Evolutionary conservation across 1,140 invertebrate species (phyloP), one percentile per base, ranked within the genome.

Genomic region (Eriosoma lanigerum): DNA sequence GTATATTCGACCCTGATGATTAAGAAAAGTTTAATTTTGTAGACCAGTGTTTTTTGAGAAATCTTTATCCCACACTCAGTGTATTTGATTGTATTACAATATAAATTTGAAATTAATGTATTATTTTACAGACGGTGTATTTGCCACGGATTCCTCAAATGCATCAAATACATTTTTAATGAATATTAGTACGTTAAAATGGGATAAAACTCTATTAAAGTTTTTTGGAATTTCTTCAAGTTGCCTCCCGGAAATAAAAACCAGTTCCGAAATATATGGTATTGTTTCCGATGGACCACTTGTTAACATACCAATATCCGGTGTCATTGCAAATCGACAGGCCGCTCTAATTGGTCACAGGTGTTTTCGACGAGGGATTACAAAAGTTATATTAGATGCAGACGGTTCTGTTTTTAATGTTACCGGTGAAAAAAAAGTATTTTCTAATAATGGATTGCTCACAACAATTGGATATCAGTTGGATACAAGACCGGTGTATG

Each of bases 121-220:
- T n/a, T 21, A 0, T 21, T 66, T 44, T 68, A 3, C 54, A 76
- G 73, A 26, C 2, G 72, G 81, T 17, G 58, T 54, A 9, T 75
- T 98, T 86, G 86, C 95, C 3, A 99, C 98, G 0, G 98, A 99
- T 87, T 96, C 98, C 0, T 96, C 96, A 5, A 99, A 99, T 88
- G 98, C 98, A 17, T 97, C 95, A 24, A 89, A 97, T 29, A 99
- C 98, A 6, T 95, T 99, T 93, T 86, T 99, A 0, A 97, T 99
- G 95, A 98, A 98, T 85, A 93, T 99, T 80, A 90, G 95, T 83
- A 94, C 91, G 5, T 86, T 98, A 17, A 87, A 94, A 83, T 99
- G 97, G 97, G 96, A 98, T 88, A 88, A 91, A 12, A 86, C 0
- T 3, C 13, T 81, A 19, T n/a, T 81, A 3, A 66, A 89, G 58